A percentile compares a stretch with the other conserved stretches of the same genome.
Conservation (phyloP, 2,113 vertebrate genomes). For the Okapia johnstoni region DNA sequence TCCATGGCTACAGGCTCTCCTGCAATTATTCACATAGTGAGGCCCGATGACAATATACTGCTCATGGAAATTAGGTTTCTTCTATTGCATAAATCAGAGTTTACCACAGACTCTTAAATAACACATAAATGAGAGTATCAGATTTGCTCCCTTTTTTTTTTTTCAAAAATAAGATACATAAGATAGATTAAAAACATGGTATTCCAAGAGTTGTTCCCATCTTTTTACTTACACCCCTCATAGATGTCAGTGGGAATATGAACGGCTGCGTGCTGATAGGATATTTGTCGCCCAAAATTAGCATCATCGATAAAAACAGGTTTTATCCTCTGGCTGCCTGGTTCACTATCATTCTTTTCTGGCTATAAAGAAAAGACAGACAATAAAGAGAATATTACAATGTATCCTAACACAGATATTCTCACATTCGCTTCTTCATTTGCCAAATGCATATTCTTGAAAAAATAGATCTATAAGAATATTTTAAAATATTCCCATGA, state of each 20-base stretch:
- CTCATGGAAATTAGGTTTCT: background rate
- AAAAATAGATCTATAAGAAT: background rate
- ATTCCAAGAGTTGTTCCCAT: background rate
- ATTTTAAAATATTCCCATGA: background rate
- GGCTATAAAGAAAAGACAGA: conserved; percentile 78
- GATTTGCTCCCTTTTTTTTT: background rate
- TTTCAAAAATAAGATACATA: background rate
- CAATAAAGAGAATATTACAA: conserved; percentile 64
- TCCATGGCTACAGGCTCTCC: background rate
- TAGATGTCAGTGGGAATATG: conserved; percentile 99
- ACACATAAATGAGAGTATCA: background rate
- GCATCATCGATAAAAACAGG: conserved; percentile 94
- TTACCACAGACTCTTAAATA: background rate
- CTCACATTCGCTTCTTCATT: background rate
- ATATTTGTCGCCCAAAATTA: conserved; percentile 90
- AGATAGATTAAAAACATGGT: background rate
- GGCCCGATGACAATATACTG: background rate
- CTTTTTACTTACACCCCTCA: conserved; percentile 93
- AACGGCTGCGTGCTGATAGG: conserved; percentile 95
- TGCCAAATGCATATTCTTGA: background rate
- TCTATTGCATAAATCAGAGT: background rate
- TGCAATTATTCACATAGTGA: background rate
- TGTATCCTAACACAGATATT: background rate
- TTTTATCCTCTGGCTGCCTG: conserved; percentile 90
- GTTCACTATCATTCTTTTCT: conserved; percentile 90